Evolutionary conservation across 1,140 invertebrate genomes (phyloP).

Genomic region (Oryzaephilus surinamensis): DNA sequence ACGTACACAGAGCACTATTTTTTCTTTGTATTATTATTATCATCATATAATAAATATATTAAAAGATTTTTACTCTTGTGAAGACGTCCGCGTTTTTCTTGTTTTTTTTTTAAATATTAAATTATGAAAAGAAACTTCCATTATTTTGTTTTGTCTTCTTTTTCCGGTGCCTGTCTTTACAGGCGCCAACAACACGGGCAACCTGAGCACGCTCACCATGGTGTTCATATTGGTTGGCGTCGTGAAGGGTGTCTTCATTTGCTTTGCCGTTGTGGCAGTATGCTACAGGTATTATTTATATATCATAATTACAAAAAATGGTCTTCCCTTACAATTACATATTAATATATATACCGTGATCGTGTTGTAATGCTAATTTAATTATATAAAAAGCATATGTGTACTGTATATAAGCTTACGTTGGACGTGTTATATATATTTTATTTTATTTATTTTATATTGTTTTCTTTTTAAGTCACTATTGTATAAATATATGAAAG

Average conservation of each 20-base stretch:
- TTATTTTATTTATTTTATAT: conserved; percentile 11
- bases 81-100: conserved; percentile 3
- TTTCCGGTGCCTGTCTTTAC: conserved; percentile 29
- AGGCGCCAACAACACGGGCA: conserved; percentile 59
- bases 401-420: conserved; percentile 29
- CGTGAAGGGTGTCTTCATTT: conserved; percentile 86
- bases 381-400: too few relatives aligned
- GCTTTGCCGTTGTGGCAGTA: conserved; percentile 86
- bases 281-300: conserved; percentile 75
- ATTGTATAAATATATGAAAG: too few relatives aligned
- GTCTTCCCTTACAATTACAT: too few relatives aligned
- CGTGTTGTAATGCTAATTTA: too few relatives aligned
- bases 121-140: too few relatives aligned
- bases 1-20: conserved; percentile 25
- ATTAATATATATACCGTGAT: conserved; percentile 6
- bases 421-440: conserved; percentile 11
- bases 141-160: too few relatives aligned
- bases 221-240: conserved; percentile 86
- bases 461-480: too few relatives aligned
- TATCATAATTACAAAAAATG: too few relatives aligned
- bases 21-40: too few relatives aligned
- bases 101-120: too few relatives aligned
- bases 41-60: too few relatives aligned
- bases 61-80: too few relatives aligned
- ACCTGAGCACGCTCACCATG: conserved; percentile 79